Conservation (phyloP, 2,113 vertebrate genomes). For the Aix galericulata region DNA sequence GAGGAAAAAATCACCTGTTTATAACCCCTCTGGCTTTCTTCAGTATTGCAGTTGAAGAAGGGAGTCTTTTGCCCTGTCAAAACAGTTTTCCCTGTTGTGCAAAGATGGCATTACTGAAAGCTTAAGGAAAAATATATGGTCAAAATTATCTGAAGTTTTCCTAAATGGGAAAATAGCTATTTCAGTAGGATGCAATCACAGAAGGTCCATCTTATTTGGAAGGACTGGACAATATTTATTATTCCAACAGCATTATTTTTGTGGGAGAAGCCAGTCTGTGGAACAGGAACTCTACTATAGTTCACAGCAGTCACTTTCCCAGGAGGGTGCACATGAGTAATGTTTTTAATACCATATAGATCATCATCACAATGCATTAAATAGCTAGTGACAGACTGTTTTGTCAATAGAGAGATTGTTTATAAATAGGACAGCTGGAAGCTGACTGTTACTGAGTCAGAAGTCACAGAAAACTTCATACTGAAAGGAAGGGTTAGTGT, state of each 20-base stretch:
- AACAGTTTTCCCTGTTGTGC: not conserved
- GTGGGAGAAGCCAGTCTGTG: not conserved
- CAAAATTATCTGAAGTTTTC: not conserved
- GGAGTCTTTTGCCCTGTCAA: not conserved
- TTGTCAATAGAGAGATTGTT: constrained; percentile 65
- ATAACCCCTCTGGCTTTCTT: not conserved
- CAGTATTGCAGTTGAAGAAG: not conserved
- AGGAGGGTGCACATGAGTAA: not conserved
- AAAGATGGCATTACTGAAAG: not conserved
- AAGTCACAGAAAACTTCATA: constrained; percentile 39
- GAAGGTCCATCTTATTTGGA: not conserved
- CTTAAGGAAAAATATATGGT: not conserved
- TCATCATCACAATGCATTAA: constrained; percentile 56
- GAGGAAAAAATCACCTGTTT: not conserved
- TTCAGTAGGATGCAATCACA: not conserved
- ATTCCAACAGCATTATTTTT: not conserved
- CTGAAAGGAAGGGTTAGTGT: not conserved
- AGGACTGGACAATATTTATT: not conserved
- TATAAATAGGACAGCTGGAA: constrained; percentile 61
- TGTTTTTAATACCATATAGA: constrained; percentile 37
- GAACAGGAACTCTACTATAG: not conserved
- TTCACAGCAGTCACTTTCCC: constrained; percentile 19
- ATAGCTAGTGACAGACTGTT: constrained; percentile 63
- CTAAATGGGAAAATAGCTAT: not conserved
- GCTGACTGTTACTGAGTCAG: constrained; percentile 34